These are phyloP conservation scores for Scaptomyza pallida DNA, from an alignment of 1,140 invertebrate species.

Conservation along the genomic window DNA sequence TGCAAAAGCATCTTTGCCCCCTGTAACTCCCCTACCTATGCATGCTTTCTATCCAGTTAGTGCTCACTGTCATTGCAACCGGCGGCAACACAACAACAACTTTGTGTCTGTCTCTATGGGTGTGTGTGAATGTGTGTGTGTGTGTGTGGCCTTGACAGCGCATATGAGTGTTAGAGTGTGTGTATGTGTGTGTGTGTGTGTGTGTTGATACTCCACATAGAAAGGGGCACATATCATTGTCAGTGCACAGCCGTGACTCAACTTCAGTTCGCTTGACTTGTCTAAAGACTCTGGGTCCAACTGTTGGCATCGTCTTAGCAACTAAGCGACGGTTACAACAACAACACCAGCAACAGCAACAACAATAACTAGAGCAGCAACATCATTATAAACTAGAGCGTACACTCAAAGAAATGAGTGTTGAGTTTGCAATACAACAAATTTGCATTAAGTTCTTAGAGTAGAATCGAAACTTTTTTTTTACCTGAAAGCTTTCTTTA, in stretches of 20 bases:
- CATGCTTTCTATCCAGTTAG: not conserved
- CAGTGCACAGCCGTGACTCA: slow-evolving; percentile 57
- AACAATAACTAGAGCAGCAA: slow-evolving; percentile 55
- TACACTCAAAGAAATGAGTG: slow-evolving; percentile 45
- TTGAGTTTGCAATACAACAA: no score
- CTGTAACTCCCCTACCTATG: not conserved
- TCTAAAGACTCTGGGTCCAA: slow-evolving; percentile 76
- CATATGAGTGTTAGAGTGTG: not conserved
- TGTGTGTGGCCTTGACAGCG: slow-evolving; percentile 47
- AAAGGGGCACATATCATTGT: slow-evolving; percentile 73
- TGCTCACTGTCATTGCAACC: not conserved
- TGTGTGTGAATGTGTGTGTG: slow-evolving; percentile 7
- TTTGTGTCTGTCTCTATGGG: slow-evolving; percentile 10
- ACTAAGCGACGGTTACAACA: slow-evolving; percentile 65
- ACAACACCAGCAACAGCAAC: slow-evolving; percentile 25
- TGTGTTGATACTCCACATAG: slow-evolving; percentile 25
- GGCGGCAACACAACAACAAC: slow-evolving; percentile 21
- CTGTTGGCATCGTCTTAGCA: slow-evolving; percentile 72
- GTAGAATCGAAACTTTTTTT: no score
- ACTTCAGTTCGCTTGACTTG: slow-evolving; percentile 71
- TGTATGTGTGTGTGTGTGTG: slow-evolving; percentile 1
- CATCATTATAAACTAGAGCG: slow-evolving; percentile 70
- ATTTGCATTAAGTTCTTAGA: no score
- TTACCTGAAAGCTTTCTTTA: no score
- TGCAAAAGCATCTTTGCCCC: slow-evolving; percentile 9